A percentile compares a stretch with the other conserved stretches of the same genome.
Conservation (phyloP, 2,888 invertebrate species). For the Cataglyphis albicans region DNA sequence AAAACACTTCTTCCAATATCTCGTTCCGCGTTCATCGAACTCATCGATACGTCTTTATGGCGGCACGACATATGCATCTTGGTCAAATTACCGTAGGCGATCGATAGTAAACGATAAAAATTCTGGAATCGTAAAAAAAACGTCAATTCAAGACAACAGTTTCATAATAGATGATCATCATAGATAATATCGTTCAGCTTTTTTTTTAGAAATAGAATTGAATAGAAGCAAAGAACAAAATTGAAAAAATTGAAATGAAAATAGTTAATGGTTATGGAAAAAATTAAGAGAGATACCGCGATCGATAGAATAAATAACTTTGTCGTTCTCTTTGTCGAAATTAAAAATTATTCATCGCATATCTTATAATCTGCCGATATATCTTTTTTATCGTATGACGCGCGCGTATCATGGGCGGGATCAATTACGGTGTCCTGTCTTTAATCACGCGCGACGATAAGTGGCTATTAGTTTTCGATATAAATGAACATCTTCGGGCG, state of each 20-base stretch:
- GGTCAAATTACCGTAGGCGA: not conserved
- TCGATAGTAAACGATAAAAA: not conserved
- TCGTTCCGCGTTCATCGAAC: constrained; percentile 26
- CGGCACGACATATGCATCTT: not conserved
- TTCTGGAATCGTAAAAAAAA: not conserved
- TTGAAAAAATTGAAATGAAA: not conserved
- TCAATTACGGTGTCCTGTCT: constrained; percentile 44
- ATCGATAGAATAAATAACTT: not conserved
- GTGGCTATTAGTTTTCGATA: constrained; percentile 43
- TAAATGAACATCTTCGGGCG: constrained; percentile 36
- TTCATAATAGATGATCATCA: not conserved
- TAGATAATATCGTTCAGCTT: not conserved
- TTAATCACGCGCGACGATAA: constrained; percentile 45
- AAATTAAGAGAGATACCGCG: not conserved
- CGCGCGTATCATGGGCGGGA: not conserved
- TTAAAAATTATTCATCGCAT: constrained; percentile 8
- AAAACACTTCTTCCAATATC: not conserved
- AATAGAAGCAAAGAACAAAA: not conserved
- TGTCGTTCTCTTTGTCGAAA: not conserved
- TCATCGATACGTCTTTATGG: not conserved
- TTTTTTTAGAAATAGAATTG: not conserved
- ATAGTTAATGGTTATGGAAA: not conserved
- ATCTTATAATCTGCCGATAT: not conserved
- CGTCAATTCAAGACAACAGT: not conserved
- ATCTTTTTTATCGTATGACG: constrained; percentile 16